These are phyloP conservation scores for Thecocarcelia acutangulata DNA, from an alignment of 2,888 invertebrate species.

Conservation along the genomic window DNA sequence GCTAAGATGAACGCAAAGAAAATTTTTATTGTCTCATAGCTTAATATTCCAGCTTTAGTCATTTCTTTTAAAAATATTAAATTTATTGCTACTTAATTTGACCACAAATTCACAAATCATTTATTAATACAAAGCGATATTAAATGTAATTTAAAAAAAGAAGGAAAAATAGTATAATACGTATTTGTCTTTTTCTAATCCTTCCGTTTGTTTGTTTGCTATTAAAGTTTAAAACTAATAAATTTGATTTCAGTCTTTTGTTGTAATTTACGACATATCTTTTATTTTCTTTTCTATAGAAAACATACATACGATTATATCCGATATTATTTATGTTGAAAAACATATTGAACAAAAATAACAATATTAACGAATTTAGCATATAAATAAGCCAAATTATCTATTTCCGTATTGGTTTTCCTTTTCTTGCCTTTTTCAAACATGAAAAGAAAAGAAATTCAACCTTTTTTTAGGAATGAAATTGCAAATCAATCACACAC, in stretches of 20 bases:
- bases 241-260: constrained; percentile 22
- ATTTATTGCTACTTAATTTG: no score
- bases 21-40: no score
- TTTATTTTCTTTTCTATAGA: not conserved
- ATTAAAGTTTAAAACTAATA: constrained; percentile 38
- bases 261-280: not conserved
- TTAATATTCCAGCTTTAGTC: no score
- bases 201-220: constrained; percentile 24
- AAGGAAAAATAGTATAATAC: not conserved
- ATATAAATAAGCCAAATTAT: constrained; percentile 57
- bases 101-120: no score
- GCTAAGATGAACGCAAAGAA: no score
- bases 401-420: constrained; percentile 7
- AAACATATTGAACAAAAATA: constrained; percentile 16
- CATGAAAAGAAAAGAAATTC: not conserved
- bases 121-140: no score
- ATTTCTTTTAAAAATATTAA: no score
- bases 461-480: constrained; percentile 58
- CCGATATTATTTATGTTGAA: not conserved
- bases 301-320: not conserved
- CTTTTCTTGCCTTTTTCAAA: not conserved
- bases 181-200: constrained; percentile 27
- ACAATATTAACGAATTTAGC: constrained; percentile 59
- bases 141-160: not conserved
- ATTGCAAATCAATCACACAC: not conserved